These are phyloP conservation scores for Lophotriccus pileatus DNA, from an alignment of 2,797 vertebrate species.

Conservation along the genomic window DNA sequence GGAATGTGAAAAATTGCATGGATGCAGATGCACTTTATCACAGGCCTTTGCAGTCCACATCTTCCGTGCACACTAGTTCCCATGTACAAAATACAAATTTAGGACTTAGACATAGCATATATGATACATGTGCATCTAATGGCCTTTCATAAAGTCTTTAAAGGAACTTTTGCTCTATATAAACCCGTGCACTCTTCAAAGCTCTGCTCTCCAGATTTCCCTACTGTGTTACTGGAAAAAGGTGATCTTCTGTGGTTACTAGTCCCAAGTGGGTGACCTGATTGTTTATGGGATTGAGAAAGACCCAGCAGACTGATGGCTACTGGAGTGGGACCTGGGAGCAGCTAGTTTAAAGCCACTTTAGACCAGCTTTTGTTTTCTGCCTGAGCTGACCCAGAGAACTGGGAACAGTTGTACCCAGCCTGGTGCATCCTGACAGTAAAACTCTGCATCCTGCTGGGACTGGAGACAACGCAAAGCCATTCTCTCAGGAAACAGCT, in stretches of 20 bases:
- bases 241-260: neutral
- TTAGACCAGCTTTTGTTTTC: neutral
- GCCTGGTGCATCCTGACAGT: neutral
- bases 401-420: neutral
- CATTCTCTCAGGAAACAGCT: neutral
- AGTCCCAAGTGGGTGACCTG: neutral
- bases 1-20: neutral
- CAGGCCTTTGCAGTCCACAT: neutral
- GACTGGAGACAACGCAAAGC: neutral
- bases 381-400: neutral
- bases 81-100: neutral
- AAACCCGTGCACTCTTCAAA: neutral
- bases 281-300: neutral
- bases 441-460: neutral
- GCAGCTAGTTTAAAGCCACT: neutral
- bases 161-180: neutral
- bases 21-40: neutral
- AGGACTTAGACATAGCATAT: neutral
- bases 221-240: neutral
- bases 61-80: neutral
- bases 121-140: accelerated
- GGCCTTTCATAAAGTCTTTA: neutral
- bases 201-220: neutral
- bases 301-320: neutral
- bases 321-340: neutral